Percentiles rank a stretch among this genome's conserved stretches.
These are phyloP conservation scores for Tipula vernalis DNA, from an alignment of 2,888 invertebrate genomes.

Conservation along the genomic window DNA sequence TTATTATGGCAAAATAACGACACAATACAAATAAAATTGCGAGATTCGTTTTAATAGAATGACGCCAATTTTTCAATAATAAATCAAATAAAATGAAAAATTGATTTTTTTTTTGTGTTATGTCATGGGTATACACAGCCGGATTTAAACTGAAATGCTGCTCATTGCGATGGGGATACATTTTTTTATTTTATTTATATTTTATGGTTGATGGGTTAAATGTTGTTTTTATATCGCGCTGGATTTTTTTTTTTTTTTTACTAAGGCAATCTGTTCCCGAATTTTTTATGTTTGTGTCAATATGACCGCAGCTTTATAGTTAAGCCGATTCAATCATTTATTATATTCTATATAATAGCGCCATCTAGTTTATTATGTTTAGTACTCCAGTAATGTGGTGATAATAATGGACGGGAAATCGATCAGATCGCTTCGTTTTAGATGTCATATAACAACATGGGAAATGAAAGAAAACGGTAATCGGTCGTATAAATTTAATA, in stretches of 20 bases:
- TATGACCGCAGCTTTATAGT: neutral
- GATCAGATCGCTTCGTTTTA: no score
- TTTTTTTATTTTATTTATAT: neutral
- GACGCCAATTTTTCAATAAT: neutral
- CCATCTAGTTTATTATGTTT: neutral
- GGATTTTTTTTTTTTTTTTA: neutral
- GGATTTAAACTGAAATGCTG: neutral
- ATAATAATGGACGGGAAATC: neutral
- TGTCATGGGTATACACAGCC: neutral
- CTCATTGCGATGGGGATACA: neutral
- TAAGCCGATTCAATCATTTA: neutral
- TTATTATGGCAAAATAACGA: neutral
- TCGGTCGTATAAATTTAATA: no score
- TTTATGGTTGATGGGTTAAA: neutral
- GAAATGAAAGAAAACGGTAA: no score
- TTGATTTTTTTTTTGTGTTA: neutral
- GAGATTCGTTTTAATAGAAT: neutral
- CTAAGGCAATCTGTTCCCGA: neutral
- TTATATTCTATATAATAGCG: neutral
- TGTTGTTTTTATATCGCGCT: neutral
- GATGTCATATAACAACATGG: no score
- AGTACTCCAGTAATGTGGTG: neutral
- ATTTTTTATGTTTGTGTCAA: neutral
- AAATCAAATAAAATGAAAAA: neutral
- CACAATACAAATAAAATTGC: neutral